Base-by-base conservation (phyloP, 2,797 vertebrate species). In the Cichlasoma orientale region DNA sequence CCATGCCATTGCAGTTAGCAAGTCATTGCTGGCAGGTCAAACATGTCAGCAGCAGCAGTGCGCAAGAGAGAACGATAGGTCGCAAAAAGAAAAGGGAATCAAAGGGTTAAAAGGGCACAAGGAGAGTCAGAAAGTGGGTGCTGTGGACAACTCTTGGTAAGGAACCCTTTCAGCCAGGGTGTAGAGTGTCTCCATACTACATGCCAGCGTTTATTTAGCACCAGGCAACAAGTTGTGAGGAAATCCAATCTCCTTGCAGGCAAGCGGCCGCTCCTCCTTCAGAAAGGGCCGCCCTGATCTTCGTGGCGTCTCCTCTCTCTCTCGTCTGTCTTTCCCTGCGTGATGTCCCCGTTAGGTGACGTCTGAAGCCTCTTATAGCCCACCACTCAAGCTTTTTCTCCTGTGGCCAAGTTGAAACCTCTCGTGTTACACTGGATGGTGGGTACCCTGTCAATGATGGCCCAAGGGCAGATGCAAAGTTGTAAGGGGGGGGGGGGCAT, bases 141-240 rank as follows among this genome's bases (percentile, higher is more conserved):
- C 84, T 61, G 85, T 79, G 91, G 92, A 86, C 82, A 87, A 82
- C 83, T 82, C 56, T 36, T 87, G 90, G 80, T 90, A 88, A 93
- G 86, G 75, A 85, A 90, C 88, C 91, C 88, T 90, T 92, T 93
- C 92, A 94, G 86, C 89, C 86, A 80, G 56, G 86, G 92, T 94
- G 87, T 94, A 81, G 82, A 72, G 75, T 95, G 90, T 93, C 94
- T 89, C 86, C 82, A 75, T 82, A 84, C 85, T 91, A 91, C 95
- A 95, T 95, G 92, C 94, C 93, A 88, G 89, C 91, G 72, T 95
- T 95, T 95, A 95, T 95, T 95, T 95, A 95, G 94, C 92, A 92
- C 92, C 86, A 87, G 69, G 90, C 93, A 94, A 92, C 93, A 95
- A 93, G 93, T 93, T 93, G 92, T 91, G 89, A 89, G 78, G 93